These are phyloP conservation scores for Cyclargus thomasi DNA, from an alignment of 1,140 invertebrate species.

Conservation along the genomic window DNA sequence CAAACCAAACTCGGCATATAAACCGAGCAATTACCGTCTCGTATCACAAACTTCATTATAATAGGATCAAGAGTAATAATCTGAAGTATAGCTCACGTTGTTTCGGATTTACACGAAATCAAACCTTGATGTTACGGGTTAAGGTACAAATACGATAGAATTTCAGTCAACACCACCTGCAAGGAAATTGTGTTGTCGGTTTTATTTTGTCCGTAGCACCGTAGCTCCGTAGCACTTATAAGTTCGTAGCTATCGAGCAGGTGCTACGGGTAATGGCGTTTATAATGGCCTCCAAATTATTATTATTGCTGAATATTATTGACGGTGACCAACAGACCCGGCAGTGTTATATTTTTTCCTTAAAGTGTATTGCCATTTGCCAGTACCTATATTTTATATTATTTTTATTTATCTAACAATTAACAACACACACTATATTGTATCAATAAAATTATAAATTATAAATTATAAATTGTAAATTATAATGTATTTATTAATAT, in stretches of 20 bases:
- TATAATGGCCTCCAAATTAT: not conserved
- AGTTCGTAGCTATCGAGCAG: constrained; percentile 13
- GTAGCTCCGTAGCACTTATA: not conserved
- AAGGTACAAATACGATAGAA: not conserved
- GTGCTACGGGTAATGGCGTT: constrained; percentile 5
- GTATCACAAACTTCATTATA: constrained; percentile 9
- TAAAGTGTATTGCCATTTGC: too few relatives aligned
- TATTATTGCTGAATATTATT: too few relatives aligned
- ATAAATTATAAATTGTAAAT: too few relatives aligned
- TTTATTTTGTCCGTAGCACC: constrained; percentile 2
- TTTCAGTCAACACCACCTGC: not conserved
- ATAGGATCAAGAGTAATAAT: constrained; percentile 1
- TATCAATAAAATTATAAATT: too few relatives aligned
- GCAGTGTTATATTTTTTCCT: too few relatives aligned
- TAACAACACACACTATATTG: too few relatives aligned
- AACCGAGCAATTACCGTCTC: constrained; percentile 1
- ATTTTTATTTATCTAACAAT: too few relatives aligned
- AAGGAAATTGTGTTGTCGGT: not conserved
- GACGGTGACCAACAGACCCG: too few relatives aligned
- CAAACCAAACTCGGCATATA: not conserved
- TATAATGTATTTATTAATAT: too few relatives aligned
- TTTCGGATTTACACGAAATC: not conserved
- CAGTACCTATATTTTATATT: too few relatives aligned
- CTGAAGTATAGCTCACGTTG: not conserved
- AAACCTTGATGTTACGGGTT: not conserved